Percentiles rank a stretch among this genome's conserved stretches.
These are phyloP conservation scores for Leptura quadrifasciata DNA, from an alignment of 2,888 invertebrate genomes.

Conservation along the genomic window DNA sequence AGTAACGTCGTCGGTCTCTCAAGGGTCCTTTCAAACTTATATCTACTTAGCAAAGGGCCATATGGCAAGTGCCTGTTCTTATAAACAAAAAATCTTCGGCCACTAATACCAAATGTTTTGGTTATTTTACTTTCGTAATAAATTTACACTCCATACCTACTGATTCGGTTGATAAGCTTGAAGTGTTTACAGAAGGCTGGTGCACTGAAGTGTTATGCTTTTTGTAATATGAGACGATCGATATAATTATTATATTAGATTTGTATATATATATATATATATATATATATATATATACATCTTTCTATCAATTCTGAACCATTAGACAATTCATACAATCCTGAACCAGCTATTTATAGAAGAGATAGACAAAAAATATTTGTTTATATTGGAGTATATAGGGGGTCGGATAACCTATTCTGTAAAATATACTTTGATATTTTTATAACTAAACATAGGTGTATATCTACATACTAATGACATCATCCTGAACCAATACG, in stretches of 20 bases:
- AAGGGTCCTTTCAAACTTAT: constrained; percentile 38
- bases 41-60: constrained; percentile 44
- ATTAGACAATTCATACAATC: no score
- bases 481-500: no score
- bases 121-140: constrained; percentile 33
- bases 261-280: no score
- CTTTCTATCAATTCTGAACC: no score
- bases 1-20: constrained; percentile 51
- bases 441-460: no score
- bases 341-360: no score
- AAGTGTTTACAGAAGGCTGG: constrained; percentile 1
- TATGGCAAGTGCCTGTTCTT: constrained; percentile 44
- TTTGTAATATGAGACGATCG: not conserved
- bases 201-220: not conserved
- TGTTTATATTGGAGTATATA: no score
- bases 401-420: no score
- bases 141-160: constrained; percentile 35
- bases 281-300: no score
- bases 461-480: no score
- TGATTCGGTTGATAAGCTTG: not conserved
- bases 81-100: constrained; percentile 17
- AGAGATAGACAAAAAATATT: no score
- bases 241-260: not conserved
- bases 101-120: constrained; percentile 12
- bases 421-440: no score